Evolutionary conservation across 2,113 vertebrate species (phyloP), one percentile per base, ranked within the genome.

Genomic region (Clarias magur): DNA sequence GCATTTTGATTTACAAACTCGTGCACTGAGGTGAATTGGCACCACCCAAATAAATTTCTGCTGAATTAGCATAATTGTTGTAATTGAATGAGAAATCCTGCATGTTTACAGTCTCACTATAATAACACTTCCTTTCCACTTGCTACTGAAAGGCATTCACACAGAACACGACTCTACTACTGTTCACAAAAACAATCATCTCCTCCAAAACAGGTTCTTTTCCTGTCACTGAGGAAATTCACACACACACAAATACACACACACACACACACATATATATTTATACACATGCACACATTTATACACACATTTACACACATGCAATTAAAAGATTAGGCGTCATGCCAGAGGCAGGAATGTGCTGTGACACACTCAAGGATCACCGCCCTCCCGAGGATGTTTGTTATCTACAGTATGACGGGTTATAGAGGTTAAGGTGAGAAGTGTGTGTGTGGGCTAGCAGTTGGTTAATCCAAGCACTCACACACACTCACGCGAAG

Each of bases 271-370:
- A 76, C 19, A 73, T 42, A 30, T 91, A 63, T n/a, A 10, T n/a
- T 11, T 25, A 25, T 25, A 63, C 92, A 80, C 15, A 80, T 8
- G 10, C 86, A 92, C 89, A 90, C 91, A 91, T 91, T 93, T 91
- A 93, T 16, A 54, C 9, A 84, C 53, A 62, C 67, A 60, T 23
- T 57, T 6, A 84, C 53, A 59, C 89, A 92, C 90, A 89, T 91
- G 91, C 93, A 95, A 94, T 95, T 95, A 95, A 93, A 92, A 93
- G 94, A 93, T 94, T 94, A 94, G 93, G 94, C 93, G 84, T 87
- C 27, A 65, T 92, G 93, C 93, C 93, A 94, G 76, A 65, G 27
- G n/a, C 80, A 72, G 82, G 88, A 93, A 89, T 91, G 89, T 84
- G 85, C 86, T 88, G 75, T 84, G 86, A 91, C 90, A 80, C 68